A percentile compares a stretch with the other conserved stretches of the same genome.
Conservation (phyloP, 2,113 vertebrate genomes). For the Antennarius striatus region DNA sequence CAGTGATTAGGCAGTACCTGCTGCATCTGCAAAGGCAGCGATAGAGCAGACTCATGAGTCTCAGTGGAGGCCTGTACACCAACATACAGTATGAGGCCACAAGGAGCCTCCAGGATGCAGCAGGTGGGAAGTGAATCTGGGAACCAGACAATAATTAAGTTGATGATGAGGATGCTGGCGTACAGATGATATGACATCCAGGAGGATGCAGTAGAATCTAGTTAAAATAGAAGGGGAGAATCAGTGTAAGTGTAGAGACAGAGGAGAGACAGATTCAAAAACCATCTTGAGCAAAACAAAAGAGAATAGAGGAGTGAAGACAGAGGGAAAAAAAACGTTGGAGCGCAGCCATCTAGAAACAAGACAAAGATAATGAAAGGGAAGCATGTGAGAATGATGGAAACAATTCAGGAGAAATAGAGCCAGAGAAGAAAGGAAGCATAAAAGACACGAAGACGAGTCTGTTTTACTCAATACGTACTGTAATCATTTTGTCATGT, state of each 20-base stretch:
- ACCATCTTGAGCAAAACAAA: neutral
- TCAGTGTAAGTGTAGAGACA: neutral
- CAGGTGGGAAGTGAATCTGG: constrained; percentile 16
- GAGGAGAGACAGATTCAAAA: constrained; percentile 11
- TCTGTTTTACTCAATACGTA: neutral
- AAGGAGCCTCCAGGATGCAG: constrained; percentile 19
- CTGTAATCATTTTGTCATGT: neutral
- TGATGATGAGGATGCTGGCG: constrained; percentile 1
- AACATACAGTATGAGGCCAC: constrained; percentile 16
- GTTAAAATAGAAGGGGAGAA: neutral
- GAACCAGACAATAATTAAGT: constrained; percentile 7
- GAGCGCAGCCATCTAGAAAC: constrained; percentile 9
- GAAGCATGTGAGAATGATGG: neutral
- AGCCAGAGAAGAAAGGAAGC: neutral
- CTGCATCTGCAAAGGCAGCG: constrained; percentile 9
- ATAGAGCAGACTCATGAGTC: constrained; percentile 8
- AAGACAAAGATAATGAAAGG: constrained; percentile 23
- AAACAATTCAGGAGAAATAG: neutral
- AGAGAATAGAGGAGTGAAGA: constrained; percentile 5
- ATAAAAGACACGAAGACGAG: neutral
- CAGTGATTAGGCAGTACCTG: neutral
- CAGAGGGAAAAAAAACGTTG: constrained; percentile 12
- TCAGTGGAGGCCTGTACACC: neutral
- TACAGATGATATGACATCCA: constrained; percentile 8
- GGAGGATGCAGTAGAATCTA: neutral